phyloP scores from a whole-genome alignment of 2,113 vertebrate species.

The Psettodes erumei region DNA sequence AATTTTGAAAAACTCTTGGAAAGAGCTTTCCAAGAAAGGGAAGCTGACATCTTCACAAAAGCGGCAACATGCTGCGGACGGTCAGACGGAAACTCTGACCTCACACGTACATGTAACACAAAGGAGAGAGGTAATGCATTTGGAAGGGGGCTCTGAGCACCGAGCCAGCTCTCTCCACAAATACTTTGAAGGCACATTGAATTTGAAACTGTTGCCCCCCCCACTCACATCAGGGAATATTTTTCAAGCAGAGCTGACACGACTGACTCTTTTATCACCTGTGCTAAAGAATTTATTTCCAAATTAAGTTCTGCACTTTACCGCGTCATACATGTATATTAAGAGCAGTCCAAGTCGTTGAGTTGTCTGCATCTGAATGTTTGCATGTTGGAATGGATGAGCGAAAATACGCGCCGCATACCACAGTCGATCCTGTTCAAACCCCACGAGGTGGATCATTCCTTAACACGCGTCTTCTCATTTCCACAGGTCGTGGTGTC shows the following conservation, averaged over 20 bases:
- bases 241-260: slow-evolving; percentile 25
- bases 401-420: background rate
- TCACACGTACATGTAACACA: slow-evolving; percentile 9
- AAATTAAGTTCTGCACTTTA: background rate
- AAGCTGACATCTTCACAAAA: slow-evolving; percentile 46
- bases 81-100: slow-evolving; percentile 29
- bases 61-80: slow-evolving; percentile 36
- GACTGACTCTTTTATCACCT: slow-evolving; percentile 1
- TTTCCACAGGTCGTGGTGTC: slow-evolving; percentile 93
- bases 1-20: slow-evolving; percentile 44
- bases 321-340: background rate
- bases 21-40: slow-evolving; percentile 35
- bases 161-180: slow-evolving; percentile 31
- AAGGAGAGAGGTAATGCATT: slow-evolving; percentile 50
- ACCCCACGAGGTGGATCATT: slow-evolving; percentile 10
- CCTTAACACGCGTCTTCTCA: slow-evolving; percentile 44
- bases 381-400: background rate
- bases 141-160: slow-evolving; percentile 39
- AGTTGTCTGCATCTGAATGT: background rate
- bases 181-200: slow-evolving; percentile 30
- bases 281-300: background rate
- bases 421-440: background rate
- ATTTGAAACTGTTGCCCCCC: slow-evolving; percentile 55
- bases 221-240: slow-evolving; percentile 32
- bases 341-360: background rate